Evolutionary conservation across 2,113 vertebrate species (phyloP), one percentile per base, ranked within the genome.

Genomic region (Oncorhynchus kisutch): DNA sequence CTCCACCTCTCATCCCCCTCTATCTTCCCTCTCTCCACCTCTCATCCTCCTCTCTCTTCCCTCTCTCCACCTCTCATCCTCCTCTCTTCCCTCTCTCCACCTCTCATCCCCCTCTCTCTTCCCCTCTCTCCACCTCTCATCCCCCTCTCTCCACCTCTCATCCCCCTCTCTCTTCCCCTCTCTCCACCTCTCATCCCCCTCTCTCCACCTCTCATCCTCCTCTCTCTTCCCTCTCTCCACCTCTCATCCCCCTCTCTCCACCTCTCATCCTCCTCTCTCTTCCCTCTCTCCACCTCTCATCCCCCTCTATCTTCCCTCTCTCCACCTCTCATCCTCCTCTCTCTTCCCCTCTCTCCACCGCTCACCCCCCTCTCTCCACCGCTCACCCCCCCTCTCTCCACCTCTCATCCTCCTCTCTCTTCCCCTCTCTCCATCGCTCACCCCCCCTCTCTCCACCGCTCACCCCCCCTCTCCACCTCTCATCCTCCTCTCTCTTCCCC

Each of bases 1-100:
- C 34, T 31, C 18, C 2, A 3, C 31, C 3, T 25, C 66, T 18
- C 27, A 29, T 29, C 29, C 29, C 29, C 29, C 29, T 29, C 29
- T 29, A 16, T 3, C 16, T 29, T 22, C 67, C 67, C 67, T 25
- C 64, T 3, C 29, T 31, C 0, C 5, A 5, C 74, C 75, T 59
- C 77, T 72, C 70, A 39, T 78, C 81, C 69, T n/a, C 9, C 71
- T 82, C 73, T 49, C 29, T 49, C 72, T 77, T 76, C 78, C 85
- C 85, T 84, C 77, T 34, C 31, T 6, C 31, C 31, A 5, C 29
- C 29, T 31, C 29, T 29, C 29, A 29, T 29, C 29, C 29, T n/a
- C 27, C 27, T 3, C 34, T 31, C 66, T 24, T 24, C 24, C 24
- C 24, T 24, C 64, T 2, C 29, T 4, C 29, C 0, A 0, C 74